Conservation (phyloP, 2,797 vertebrate species). For the Acridotheres tristis region DNA sequence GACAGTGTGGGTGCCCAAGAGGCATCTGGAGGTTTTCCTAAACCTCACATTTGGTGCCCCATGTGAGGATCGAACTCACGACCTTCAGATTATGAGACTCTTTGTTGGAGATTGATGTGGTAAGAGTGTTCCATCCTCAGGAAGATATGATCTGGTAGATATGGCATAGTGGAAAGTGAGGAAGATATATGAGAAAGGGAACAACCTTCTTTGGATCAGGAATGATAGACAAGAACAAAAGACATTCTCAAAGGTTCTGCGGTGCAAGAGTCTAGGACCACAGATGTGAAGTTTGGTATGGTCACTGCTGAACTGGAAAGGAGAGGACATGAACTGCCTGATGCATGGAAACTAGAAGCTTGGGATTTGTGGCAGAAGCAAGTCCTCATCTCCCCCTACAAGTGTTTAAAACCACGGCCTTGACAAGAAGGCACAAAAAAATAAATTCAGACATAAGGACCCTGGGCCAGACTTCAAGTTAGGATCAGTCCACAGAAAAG, state of each 20-base stretch:
- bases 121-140: not conserved
- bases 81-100: no score
- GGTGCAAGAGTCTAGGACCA: not conserved
- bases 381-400: not conserved
- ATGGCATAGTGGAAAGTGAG: not conserved
- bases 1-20: no score
- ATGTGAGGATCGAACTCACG: no score
- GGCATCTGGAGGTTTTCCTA: no score
- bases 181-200: not conserved
- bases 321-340: not conserved
- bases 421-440: not conserved
- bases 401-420: not conserved
- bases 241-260: not conserved
- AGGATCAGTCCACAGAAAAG: not conserved
- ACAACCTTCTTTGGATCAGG: not conserved
- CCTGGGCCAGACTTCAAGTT: not conserved
- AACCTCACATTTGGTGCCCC: no score
- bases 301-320: not conserved
- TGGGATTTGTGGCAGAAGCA: not conserved
- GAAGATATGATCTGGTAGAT: not conserved
- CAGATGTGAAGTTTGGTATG: not conserved
- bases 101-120: not conserved
- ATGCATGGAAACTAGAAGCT: not conserved
- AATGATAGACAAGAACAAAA: not conserved
- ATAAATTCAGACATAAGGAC: not conserved